phyloP scores from a whole-genome alignment of 2,888 invertebrate species.

The Drosophila phalerata region DNA sequence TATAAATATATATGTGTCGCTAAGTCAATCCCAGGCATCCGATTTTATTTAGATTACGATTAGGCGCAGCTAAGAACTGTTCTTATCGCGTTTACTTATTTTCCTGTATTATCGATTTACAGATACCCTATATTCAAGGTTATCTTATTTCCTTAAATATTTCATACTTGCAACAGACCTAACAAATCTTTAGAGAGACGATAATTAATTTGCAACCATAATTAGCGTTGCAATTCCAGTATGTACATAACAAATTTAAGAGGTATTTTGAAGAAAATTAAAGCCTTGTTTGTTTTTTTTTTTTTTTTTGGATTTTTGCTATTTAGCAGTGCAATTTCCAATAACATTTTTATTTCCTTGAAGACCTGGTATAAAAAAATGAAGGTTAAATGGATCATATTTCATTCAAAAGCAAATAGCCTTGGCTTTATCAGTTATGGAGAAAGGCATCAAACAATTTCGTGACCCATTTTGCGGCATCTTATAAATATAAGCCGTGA shows the following conservation, averaged over 20 bases:
- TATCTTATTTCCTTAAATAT: neutral
- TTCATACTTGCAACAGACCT: neutral
- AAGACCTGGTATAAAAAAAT: neutral
- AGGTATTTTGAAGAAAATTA: no score
- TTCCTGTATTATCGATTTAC: neutral
- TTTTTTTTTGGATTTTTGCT: no score
- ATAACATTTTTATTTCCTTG: no score
- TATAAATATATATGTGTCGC: neutral
- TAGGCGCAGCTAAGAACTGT: conserved; percentile 11
- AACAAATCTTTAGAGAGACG: no score
- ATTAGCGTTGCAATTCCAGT: no score
- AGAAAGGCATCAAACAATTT: neutral
- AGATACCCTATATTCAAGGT: neutral
- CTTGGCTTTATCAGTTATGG: neutral
- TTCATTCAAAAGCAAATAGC: conserved; percentile 4
- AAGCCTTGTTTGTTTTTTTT: no score
- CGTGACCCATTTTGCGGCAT: conserved; percentile 5
- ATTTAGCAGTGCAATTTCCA: no score
- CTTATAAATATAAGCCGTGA: neutral
- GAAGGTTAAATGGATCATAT: neutral
- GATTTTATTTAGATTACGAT: conserved; percentile 23
- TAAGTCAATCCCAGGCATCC: neutral
- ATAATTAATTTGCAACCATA: no score
- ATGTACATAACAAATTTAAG: no score
- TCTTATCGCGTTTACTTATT: conserved; percentile 11